phyloP scores from a whole-genome alignment of 2,888 invertebrate genomes.

The Microplitis manilae region DNA sequence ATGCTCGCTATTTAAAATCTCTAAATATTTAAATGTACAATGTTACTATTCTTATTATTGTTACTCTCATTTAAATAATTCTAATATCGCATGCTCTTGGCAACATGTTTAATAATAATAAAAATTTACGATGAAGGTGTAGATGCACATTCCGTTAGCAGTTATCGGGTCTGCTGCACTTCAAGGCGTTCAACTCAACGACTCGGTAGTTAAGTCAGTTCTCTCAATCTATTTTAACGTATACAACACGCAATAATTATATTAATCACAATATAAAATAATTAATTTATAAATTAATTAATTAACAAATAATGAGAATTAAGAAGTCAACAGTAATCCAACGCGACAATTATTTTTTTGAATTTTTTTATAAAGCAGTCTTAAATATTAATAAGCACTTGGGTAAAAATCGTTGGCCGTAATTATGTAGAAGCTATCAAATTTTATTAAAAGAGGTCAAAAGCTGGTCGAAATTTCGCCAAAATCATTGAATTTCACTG shows the following conservation, averaged over 20 bases:
- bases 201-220: slow-evolving; percentile 56
- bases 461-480: too few relatives aligned
- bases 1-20: neutral
- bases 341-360: too few relatives aligned
- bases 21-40: neutral
- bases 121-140: slow-evolving; percentile 35
- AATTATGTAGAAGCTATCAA: too few relatives aligned
- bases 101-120: slow-evolving; percentile 25
- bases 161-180: slow-evolving; percentile 68
- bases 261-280: neutral
- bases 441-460: too few relatives aligned
- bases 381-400: too few relatives aligned
- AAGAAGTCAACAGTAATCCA: too few relatives aligned
- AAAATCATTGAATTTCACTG: too few relatives aligned
- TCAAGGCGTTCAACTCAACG: slow-evolving; percentile 67
- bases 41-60: neutral
- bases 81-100: neutral
- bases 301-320: too few relatives aligned
- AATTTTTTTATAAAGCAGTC: too few relatives aligned
- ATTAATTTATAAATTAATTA: neutral
- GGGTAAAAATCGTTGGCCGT: too few relatives aligned
- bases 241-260: neutral
- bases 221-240: neutral
- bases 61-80: neutral
- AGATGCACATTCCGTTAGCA: slow-evolving; percentile 62